Evolutionary conservation across 2,113 vertebrate genomes (phyloP).

Genomic region (Pseudonaja textilis): DNA sequence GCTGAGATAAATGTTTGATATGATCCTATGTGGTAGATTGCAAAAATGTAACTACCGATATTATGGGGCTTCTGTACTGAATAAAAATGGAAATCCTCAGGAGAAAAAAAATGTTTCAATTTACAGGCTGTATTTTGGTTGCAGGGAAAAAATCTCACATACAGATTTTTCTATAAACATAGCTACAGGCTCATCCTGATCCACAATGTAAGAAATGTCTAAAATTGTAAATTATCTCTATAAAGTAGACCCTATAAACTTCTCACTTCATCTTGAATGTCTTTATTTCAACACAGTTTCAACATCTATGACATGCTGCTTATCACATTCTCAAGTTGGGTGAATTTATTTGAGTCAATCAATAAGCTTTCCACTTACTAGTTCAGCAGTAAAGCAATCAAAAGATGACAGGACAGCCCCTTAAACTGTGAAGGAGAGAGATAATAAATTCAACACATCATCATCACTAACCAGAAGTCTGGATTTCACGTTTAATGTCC

Average conservation of each 20-base stretch:
- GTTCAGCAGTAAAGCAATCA: background rate
- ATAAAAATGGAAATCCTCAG: background rate
- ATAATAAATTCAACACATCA: background rate
- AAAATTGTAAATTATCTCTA: background rate
- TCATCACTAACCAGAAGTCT: background rate
- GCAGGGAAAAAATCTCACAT: background rate
- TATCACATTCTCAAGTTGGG: background rate
- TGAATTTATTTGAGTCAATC: background rate
- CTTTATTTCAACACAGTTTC: background rate
- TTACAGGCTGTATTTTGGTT: background rate
- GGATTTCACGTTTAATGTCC: conserved; percentile 23
- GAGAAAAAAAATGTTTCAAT: background rate
- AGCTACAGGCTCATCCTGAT: background rate
- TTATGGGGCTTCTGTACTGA: background rate
- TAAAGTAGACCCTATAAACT: background rate
- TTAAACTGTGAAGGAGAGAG: background rate
- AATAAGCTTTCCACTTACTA: background rate
- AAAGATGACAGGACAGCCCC: background rate
- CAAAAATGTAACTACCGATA: background rate
- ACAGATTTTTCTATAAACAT: background rate
- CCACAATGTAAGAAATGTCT: background rate
- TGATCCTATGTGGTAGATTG: background rate
- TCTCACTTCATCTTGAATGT: background rate
- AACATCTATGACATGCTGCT: background rate
- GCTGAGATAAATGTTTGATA: background rate